phyloP scores from a whole-genome alignment of 2,113 vertebrate species.

The Calyptommatus sinebrachiatus region DNA sequence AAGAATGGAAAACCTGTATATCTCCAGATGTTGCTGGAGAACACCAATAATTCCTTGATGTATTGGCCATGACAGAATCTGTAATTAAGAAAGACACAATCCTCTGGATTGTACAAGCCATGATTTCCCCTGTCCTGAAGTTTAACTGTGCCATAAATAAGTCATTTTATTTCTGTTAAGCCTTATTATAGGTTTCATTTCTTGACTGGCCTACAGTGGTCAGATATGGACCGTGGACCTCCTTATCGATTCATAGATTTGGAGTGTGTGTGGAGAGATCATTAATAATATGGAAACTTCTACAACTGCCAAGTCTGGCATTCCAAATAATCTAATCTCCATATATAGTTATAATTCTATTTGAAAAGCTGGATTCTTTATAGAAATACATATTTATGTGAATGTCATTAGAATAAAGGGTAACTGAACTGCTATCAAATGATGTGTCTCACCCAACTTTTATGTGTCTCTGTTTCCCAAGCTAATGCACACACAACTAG shows the following conservation, averaged over 20 bases:
- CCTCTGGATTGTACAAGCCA: too few relatives aligned
- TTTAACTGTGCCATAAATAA: neutral
- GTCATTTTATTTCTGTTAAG: neutral
- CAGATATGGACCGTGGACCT: neutral
- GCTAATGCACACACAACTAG: constrained; percentile 41
- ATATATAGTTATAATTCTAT: neutral
- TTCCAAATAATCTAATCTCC: constrained; percentile 12
- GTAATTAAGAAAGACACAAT: too few relatives aligned
- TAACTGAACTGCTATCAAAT: neutral
- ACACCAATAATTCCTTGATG: too few relatives aligned
- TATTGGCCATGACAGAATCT: too few relatives aligned
- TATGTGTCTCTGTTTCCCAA: neutral
- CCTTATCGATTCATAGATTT: neutral
- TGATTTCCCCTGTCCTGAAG: neutral
- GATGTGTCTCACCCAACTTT: neutral
- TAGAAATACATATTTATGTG: neutral
- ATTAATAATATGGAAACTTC: constrained; percentile 26
- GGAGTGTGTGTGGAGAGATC: neutral
- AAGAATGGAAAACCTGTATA: neutral
- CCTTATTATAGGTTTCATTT: neutral
- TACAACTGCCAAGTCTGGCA: constrained; percentile 18
- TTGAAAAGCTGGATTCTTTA: neutral
- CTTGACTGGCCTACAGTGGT: neutral
- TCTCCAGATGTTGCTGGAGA: neutral
- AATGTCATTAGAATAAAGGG: neutral